Percentiles rank a stretch among this genome's conserved stretches.
These are phyloP conservation scores for Macrosteles quadrilineatus DNA, from an alignment of 1,140 invertebrate genomes.

Conservation along the genomic window DNA sequence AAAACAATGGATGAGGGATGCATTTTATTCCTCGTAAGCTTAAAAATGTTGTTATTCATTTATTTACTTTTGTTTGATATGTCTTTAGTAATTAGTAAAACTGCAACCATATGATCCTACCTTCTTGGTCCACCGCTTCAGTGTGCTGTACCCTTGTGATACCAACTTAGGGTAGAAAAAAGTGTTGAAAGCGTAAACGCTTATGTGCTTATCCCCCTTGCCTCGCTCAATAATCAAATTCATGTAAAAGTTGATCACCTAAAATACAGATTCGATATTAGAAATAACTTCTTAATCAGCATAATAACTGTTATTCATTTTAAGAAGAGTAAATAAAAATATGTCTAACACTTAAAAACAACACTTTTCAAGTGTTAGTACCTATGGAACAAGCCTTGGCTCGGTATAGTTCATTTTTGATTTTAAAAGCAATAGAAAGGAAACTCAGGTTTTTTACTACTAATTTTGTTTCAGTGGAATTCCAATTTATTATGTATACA, in stretches of 20 bases:
- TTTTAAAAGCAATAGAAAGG: not conserved
- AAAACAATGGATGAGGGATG: no score
- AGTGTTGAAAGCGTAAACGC: conserved; percentile 87
- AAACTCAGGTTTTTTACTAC: no score
- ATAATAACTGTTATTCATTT: not conserved
- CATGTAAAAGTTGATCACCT: conserved; percentile 93
- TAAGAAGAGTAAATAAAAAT: not conserved
- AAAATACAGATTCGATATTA: no score
- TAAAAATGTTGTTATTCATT: no score
- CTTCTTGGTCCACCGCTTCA: conserved; percentile 88
- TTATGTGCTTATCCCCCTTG: conserved; percentile 62
- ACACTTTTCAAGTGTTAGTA: not conserved
- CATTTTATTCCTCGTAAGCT: no score
- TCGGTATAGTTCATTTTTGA: not conserved
- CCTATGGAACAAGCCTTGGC: not conserved
- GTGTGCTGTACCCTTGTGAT: conserved; percentile 67
- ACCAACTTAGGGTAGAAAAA: conserved; percentile 92
- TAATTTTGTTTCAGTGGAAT: no score
- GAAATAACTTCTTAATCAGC: conserved; percentile 29
- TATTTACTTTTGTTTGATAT: no score
- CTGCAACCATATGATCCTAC: no score
- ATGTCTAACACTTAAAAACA: not conserved
- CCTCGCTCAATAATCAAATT: conserved; percentile 77
- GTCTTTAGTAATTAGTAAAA: no score
- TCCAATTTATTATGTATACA: no score